Evolutionary conservation across 2,113 vertebrate species (phyloP), one percentile per base, ranked within the genome.

Genomic region (Myotis lucifugus): DNA sequence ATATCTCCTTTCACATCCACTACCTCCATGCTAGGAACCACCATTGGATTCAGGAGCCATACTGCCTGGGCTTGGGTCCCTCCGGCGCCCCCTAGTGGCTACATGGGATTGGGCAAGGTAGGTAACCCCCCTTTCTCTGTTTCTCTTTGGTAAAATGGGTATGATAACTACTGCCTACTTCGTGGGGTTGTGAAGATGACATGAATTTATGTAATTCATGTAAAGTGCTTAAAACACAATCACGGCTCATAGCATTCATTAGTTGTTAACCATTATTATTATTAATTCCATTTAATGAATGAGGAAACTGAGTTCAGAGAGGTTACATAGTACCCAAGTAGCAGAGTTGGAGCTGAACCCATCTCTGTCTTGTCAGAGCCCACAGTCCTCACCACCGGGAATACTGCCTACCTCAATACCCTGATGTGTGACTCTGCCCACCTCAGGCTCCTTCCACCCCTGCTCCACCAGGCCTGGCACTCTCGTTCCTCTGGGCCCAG

Each of bases 401-500:
- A 48, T 4, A 32, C 34, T 37, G 12, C 72, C 25, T 8, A 27
- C 10, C 9, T 66, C 72, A 3, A 1, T 3, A 10, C 7, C 19
- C 50, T 4, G 8, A 0, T 13, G 1, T 10, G 59, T 5, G 54
- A 61, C 42, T 64, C 48, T 46, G 18, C 18, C 34, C 17, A 15
- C 27, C 15, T 14, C 27, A 2, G 32, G 25, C 6, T 25, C 25
- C 27, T 77, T 52, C 76, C 18, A 1, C 1, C 29, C 88, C 78
- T 17, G 37, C 29, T 4, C 54, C 67, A 52, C 3, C 13, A 2
- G 11, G 8, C 18, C 27, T 23, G 23, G 5, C 3, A 11, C 1
- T 23, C 8, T 40, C 27, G 0, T 27, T 56, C 14, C 29, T 14
- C 42, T 8, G 3, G 19, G 56, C 4, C 5, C 29, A 50, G 5